Base-by-base conservation (phyloP, 2,888 invertebrate species). In the Agrilus cyanescens region DNA sequence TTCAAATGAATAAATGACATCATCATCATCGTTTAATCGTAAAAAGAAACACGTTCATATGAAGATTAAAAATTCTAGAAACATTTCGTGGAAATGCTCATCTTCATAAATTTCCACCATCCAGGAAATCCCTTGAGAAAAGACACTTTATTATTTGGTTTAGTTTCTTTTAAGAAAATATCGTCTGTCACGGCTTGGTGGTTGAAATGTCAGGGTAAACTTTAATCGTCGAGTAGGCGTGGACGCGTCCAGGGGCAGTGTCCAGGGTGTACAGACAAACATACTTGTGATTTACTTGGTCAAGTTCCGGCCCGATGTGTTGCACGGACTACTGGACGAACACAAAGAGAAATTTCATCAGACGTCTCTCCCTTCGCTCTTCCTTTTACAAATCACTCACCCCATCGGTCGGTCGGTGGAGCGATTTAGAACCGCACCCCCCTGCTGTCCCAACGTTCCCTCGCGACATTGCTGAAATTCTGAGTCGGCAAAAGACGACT, bases 341-440 rank as follows among this genome's bases (percentile, higher is more conserved):
- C 59, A 65, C 62, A 65, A 63, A 56, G 62, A 56, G 57, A 58
- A 58, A 55, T 58, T 57, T 58, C 58, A 58, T 60, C 58, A 57
- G 54, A 41, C 40, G 36, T 51, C 50, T 55, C 56, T 56, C 60
- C 58, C 59, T 59, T 57, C 56, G 56, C 55, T 57, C 57, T 59
- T 58, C 54, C 57, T 53, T 54, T 56, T 51, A 42, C 45, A 47
- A 44, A 36, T 41, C 40, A 44, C 41, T 43, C 43, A 42, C 46
- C 45, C 48, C 40, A 43, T 38, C 40, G 36, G 10, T 10, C 10
- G 10, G 25, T 25, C 25, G 25, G 25, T 25, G 25, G 25, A 25
- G 25, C 14, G 15, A 41, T 45, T 46, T 37, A 32, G 33, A 43
- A 44, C 14, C 33, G 32, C 25, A 42, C 14, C 32, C 20, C 38